A percentile compares a stretch with the other conserved stretches of the same genome.
Evolutionary conservation across 2,797 vertebrate species (phyloP).

Genomic region (Lophotriccus pileatus): DNA sequence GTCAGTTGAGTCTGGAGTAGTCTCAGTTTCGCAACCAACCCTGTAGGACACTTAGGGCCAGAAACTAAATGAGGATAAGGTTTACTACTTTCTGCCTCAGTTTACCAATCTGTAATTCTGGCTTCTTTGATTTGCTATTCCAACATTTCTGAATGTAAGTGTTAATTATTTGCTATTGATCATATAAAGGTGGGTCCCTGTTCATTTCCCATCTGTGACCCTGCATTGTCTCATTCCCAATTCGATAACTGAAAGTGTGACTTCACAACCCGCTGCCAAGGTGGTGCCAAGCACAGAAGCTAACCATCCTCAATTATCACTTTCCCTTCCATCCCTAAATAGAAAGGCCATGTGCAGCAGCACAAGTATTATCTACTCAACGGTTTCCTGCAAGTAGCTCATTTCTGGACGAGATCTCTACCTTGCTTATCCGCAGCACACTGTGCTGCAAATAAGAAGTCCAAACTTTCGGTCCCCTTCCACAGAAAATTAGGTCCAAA

Average conservation of each 20-base stretch:
- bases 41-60: neutral
- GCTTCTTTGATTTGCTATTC: neutral
- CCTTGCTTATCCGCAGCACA: neutral
- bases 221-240: neutral
- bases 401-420: neutral
- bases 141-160: neutral
- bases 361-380: neutral
- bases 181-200: neutral
- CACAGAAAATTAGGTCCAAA: neutral
- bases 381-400: neutral
- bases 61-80: neutral
- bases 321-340: constrained; percentile 50
- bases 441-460: neutral
- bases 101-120: neutral
- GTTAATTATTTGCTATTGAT: neutral
- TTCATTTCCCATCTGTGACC: neutral
- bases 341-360: constrained; percentile 9
- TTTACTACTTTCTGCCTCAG: neutral
- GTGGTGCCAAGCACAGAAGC: neutral
- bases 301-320: constrained; percentile 9
- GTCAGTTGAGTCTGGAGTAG: neutral
- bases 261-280: neutral
- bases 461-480: neutral
- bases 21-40: neutral
- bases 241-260: neutral